These are phyloP conservation scores for Bellardia pandia DNA, from an alignment of 2,888 invertebrate genomes.

Conservation along the genomic window DNA sequence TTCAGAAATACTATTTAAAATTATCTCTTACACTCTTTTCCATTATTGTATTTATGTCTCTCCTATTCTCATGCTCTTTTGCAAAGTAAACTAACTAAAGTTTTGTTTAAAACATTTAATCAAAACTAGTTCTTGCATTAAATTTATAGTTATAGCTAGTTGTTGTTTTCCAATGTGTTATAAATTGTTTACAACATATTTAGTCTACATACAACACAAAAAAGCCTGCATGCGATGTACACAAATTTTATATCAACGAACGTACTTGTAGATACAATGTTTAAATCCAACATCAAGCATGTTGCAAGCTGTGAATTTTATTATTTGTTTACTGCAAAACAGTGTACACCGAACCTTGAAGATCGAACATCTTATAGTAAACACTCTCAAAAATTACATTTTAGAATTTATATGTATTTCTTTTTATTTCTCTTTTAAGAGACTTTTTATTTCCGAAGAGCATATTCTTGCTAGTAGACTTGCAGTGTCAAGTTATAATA, in stretches of 20 bases:
- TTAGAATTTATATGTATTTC: neutral
- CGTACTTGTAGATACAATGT: neutral
- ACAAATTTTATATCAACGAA: slow-evolving; percentile 21
- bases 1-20: slow-evolving; percentile 23
- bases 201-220: neutral
- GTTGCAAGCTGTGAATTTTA: neutral
- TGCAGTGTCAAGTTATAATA: no score
- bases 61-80: slow-evolving; percentile 28
- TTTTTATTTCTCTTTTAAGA: neutral
- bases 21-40: slow-evolving; percentile 21
- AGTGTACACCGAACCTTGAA: neutral
- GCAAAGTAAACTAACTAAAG: neutral
- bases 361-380: neutral
- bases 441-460: neutral
- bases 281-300: slow-evolving; percentile 10
- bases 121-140: slow-evolving; percentile 59
- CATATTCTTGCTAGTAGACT: no score
- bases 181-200: slow-evolving; percentile 39
- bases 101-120: slow-evolving; percentile 21
- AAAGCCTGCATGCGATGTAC: neutral
- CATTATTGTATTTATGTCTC: slow-evolving; percentile 12
- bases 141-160: slow-evolving; percentile 5
- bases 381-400: neutral
- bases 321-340: neutral
- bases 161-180: neutral